phyloP scores from a whole-genome alignment of 64 coral and sea anemone genomes.

The Actinia tenebrosa region DNA sequence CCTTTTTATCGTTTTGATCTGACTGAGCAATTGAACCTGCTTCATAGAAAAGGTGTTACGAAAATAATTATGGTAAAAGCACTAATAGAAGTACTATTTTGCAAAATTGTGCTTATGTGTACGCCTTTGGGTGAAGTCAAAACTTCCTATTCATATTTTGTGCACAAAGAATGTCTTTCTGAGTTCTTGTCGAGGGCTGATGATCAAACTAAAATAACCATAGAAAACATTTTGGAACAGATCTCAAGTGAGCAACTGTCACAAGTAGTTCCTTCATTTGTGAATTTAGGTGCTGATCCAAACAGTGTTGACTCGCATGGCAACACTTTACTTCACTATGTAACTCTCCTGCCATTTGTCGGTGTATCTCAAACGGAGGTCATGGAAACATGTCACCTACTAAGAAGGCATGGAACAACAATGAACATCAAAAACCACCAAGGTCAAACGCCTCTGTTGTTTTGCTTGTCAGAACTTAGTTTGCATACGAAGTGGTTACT shows the following conservation, averaged over 20 bases:
- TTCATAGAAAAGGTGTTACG: not conserved
- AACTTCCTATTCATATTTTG: too few species aligned
- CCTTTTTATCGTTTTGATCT: not conserved
- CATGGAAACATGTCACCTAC: not conserved
- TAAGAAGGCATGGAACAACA: not conserved
- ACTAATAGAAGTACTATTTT: not conserved
- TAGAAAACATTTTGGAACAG: not conserved
- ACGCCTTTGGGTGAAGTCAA: not conserved
- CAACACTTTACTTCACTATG: conserved; percentile 8
- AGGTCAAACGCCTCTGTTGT: conserved; percentile 1
- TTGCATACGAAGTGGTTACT: not conserved
- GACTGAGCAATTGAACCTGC: not conserved
- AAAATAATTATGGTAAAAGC: not conserved
- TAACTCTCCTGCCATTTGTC: not conserved
- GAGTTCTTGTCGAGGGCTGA: not conserved
- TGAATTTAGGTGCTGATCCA: conserved; percentile 10
- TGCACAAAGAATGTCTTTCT: not conserved
- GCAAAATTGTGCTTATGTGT: not conserved
- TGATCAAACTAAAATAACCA: not conserved
- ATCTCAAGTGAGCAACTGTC: not conserved
- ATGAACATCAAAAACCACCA: not conserved
- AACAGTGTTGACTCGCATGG: conserved; percentile 14
- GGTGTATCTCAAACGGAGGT: not conserved
- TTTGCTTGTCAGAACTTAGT: not conserved
- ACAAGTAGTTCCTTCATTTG: not conserved